Base-by-base conservation (phyloP, 2,797 vertebrate species). In the Eupleurogrammus muticus region DNA sequence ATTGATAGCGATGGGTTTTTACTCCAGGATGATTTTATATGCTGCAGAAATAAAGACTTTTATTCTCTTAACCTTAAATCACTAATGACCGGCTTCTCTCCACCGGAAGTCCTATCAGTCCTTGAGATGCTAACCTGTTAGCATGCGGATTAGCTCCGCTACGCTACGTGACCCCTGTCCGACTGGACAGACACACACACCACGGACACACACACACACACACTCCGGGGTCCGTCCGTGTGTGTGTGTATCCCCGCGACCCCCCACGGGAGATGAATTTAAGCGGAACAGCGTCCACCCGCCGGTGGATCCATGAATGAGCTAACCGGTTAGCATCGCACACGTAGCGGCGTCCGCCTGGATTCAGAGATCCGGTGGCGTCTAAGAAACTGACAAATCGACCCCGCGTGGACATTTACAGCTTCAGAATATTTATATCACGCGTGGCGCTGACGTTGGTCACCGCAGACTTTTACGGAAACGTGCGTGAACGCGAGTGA, bases 81-180 rank as follows among this genome's bases (percentile, higher is more conserved):
- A 3, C 21, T 2, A 42, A 34, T 42, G 32, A 49, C 28, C 28
- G 0, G 34, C 24, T 60, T 10, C 35, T 28, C 17, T 32, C n/a
- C 23, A 65, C 70, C 85, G 82, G 86, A 89, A 88, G 87, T 89
- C 77, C 67, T 67, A 1, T 32, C 83, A 85, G 84, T 84, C 83
- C 81, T 90, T 88, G 83, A 84, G 21, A 75, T 17, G 84, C 82
- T 84, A 80, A 47, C 69, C 4, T 0, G 46, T 64, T 87, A 86
- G 81, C 84, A 46, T 14, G 2, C 24, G 10, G 24, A 17, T 44
- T 65, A 75, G 35, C 53, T 50, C 0, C 2, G 4, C 12, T 13
- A 28, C 13, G 1, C 4, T 17, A 0, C 1, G 1, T 1, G 5
- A 13, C 19, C 28, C 1, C 1, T 2, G 0, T 0, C 2, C 4